Base-by-base conservation (phyloP, 2,888 invertebrate species). In the Noctua janthina region DNA sequence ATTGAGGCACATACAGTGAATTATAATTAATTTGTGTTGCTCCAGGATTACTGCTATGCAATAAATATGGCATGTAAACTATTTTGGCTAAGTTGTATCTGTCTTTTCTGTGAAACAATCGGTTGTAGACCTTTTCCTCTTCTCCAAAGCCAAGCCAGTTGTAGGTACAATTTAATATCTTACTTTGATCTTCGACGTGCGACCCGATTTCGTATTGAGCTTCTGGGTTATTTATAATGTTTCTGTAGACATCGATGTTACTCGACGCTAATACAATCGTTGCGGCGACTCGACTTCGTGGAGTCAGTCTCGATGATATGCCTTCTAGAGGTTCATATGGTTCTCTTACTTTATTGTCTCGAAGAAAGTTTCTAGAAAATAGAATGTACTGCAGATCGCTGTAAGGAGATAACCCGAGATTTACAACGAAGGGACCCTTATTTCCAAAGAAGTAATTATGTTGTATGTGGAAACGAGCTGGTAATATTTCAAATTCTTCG, bases 171-270 rank as follows among this genome's bases (percentile, higher is more conserved):
- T 99, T 99, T n/a, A 99, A 98, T 35, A 98, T 97, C 96, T 99
- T 98, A 91, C 99, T 99, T 93, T 99, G 99, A 93, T 99, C 99
- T 91, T 98, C 98, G 35, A 99, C 97, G 91, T 99, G 99, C 0
- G 99, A 99, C 0, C 99, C 99, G 71, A 99, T 98, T 96, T 99
- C 99, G 93, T 99, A 99, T 77, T 98, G 97, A 0, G 99, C 99
- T 85, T 98, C 98, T 2, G 98, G 98, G 95, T 99, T 99, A 81
- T 98, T 98, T 64, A 99, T 98, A 82, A 99, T 99, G 94, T 99
- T 99, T 81, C 99, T 97, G 90, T 97, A 99, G 4, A 99, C 97
- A 69, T 98, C 97, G 0, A 99, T 98, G 93, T 99, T 99, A 92
- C 98, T 98, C 0, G 99, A 99, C 0, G 99, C 98, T 39, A 99